A percentile compares a stretch with the other conserved stretches of the same genome.
Evolutionary conservation across 2,113 vertebrate genomes (phyloP).

Genomic region (Gila orcuttii): DNA sequence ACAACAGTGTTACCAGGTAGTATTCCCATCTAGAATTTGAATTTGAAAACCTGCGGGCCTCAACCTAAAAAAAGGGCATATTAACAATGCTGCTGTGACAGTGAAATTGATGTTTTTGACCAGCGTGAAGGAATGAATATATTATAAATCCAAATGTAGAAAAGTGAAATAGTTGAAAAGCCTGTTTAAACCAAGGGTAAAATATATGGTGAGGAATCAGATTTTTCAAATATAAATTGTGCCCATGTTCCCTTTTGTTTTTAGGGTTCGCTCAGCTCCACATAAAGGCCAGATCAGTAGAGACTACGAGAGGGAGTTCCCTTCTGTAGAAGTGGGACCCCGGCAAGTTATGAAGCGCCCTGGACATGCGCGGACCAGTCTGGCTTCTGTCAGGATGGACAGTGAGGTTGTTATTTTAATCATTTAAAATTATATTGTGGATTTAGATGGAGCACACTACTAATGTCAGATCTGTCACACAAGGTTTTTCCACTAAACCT

Average conservation of each 20-base stretch:
- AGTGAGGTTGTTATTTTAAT: slow-evolving; percentile 70
- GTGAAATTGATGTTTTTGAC: slow-evolving; percentile 2
- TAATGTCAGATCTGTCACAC: background rate
- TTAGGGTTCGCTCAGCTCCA: slow-evolving; percentile 37
- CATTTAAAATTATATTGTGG: background rate
- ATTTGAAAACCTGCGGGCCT: slow-evolving; percentile 35
- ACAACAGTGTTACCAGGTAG: slow-evolving; percentile 62
- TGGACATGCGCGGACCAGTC: slow-evolving; percentile 47
- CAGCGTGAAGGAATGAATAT: background rate
- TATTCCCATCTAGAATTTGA: slow-evolving; percentile 55
- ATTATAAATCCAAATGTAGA: background rate
- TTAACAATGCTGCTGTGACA: slow-evolving; percentile 22
- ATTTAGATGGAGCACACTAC: background rate
- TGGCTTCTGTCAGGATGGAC: slow-evolving; percentile 67
- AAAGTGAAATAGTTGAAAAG: background rate
- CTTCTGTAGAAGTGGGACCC: slow-evolving; percentile 66
- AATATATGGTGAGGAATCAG: background rate
- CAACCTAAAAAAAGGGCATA: slow-evolving; percentile 12
- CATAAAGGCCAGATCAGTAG: slow-evolving; percentile 74
- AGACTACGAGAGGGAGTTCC: slow-evolving; percentile 78
- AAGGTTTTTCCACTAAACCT: background rate
- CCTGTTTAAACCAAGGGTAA: background rate
- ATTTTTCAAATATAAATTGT: background rate
- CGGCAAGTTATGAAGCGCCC: slow-evolving; percentile 49
- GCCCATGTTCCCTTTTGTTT: background rate